Conservation (phyloP, 1,140 invertebrate species). For the Aphidius gifuensis region DNA sequence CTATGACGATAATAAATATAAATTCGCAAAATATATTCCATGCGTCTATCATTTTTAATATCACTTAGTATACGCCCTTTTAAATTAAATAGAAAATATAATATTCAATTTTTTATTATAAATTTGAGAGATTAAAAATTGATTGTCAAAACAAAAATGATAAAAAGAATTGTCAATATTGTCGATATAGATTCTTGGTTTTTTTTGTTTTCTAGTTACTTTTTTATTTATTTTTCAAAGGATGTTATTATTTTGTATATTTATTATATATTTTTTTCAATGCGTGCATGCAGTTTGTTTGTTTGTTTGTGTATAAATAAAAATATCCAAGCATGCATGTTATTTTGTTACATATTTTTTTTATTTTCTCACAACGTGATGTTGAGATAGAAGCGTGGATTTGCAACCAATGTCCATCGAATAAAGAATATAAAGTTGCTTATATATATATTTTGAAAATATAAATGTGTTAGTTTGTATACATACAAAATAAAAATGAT, state of each 20-base stretch:
- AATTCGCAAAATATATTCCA: constrained; percentile 19
- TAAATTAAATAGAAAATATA: no score
- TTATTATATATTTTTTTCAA: neutral
- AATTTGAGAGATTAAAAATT: no score
- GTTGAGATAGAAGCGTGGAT: constrained; percentile 27
- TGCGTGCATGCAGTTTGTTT: no score
- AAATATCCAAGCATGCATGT: neutral
- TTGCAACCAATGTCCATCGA: constrained; percentile 25
- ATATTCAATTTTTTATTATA: no score
- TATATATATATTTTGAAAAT: neutral
- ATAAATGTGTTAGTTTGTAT: no score
- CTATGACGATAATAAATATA: neutral
- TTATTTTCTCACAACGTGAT: constrained; percentile 29
- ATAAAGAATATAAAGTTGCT: neutral
- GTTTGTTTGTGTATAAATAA: neutral
- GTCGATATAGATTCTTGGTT: neutral
- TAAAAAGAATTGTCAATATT: neutral
- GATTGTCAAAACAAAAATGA: no score
- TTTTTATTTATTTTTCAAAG: neutral
- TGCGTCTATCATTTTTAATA: constrained; percentile 5
- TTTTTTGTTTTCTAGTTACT: neutral
- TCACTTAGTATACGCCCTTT: no score
- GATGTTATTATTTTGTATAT: constrained; percentile 6
- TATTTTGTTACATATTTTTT: neutral
- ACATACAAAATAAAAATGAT: no score